A percentile compares a stretch with the other conserved stretches of the same genome.
Evolutionary conservation across 2,888 invertebrate species (phyloP).

Genomic region (Hydropsyche betteni): DNA sequence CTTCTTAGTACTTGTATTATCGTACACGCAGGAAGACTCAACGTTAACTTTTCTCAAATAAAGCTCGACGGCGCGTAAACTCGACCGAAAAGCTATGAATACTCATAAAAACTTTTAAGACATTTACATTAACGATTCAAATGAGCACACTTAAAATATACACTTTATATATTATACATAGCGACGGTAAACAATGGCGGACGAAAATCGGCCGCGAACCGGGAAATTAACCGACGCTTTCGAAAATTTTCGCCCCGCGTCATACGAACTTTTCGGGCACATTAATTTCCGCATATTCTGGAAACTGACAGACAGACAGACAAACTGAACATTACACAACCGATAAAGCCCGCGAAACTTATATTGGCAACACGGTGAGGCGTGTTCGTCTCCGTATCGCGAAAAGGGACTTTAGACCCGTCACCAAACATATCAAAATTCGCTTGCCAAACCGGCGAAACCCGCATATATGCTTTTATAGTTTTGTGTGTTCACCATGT

Average conservation of each 20-base stretch:
- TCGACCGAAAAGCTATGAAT: constrained; percentile 24
- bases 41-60: not conserved
- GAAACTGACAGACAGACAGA: constrained; percentile 7
- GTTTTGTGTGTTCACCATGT: no score
- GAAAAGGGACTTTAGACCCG: not conserved
- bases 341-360: constrained; percentile 4
- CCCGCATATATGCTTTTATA: no score
- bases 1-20: no score
- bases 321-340: not conserved
- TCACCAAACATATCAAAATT: constrained; percentile 8
- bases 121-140: constrained; percentile 28
- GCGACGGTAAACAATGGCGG: constrained; percentile 30
- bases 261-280: constrained; percentile 21
- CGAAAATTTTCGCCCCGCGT: constrained; percentile 16
- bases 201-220: constrained; percentile 6
- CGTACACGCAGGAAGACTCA: not conserved
- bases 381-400: not conserved
- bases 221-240: constrained; percentile 26
- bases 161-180: not conserved
- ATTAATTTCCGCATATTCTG: constrained; percentile 16
- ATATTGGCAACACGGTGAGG: not conserved
- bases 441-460: not conserved
- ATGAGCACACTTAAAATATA: constrained; percentile 17
- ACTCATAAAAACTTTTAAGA: constrained; percentile 26
- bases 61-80: constrained; percentile 19